Evolutionary conservation across 2,113 vertebrate species (phyloP), one percentile per base, ranked within the genome.

Genomic region (Phoxinus phoxinus): DNA sequence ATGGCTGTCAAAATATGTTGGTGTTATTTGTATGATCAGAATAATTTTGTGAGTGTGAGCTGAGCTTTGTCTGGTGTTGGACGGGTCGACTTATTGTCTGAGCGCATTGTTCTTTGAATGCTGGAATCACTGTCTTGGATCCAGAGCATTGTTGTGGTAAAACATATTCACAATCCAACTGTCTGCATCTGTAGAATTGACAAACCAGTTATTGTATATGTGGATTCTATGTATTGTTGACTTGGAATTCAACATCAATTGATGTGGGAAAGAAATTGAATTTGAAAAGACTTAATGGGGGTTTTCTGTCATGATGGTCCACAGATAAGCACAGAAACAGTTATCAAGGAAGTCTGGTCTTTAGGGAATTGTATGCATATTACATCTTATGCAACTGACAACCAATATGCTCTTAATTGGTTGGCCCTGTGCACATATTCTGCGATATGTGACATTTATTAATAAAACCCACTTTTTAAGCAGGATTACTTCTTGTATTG

Each of bases 1-100:
- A 83, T 72, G 27, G 30, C 67, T 81, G 41, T 81, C 59, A 48
- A 69, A 81, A 69, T 51, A 35, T 81, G 63, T 81, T 48, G 25
- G 79, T 81, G 56, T 46, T 69, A 51, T 81, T 46, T 81, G 17
- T 81, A 65, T 51, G 59, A 46, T 67, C 79, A 48, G 23, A 19
- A 48, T 32, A 10, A 8, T 65, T 46, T 65, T 3, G 25, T 19
- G 13, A 27, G 27, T 51, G 79, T 32, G 27, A 23, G 61, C 6
- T 69, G 8, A 51, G 41, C 32, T 65, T 81, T 67, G 7, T 44
- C n/a, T 27, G 4, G 32, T 37, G 67, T 71, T 41, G 67, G 35
- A 59, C 11, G 19, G 37, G 30, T 78, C 32, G 0, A 58, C 30
- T 56, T 37, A 7, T 67, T 81, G 79, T 67, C 41, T 32, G 23